These are phyloP conservation scores for Buphagus erythrorhynchus DNA, from an alignment of 2,797 vertebrate species.

Conservation along the genomic window DNA sequence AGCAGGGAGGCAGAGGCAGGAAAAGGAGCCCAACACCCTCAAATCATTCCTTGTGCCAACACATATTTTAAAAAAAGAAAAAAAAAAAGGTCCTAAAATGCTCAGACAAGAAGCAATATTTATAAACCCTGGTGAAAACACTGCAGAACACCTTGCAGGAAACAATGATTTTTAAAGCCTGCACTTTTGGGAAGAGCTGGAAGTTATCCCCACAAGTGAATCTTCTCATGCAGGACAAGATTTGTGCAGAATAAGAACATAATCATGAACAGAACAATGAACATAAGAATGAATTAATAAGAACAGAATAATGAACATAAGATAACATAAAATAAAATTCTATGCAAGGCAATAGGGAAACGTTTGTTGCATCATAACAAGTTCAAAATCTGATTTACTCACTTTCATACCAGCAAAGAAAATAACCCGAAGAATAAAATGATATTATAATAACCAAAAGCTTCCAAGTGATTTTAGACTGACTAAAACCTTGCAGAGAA, in stretches of 20 bases:
- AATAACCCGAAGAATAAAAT: not conserved
- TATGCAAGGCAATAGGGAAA: not conserved
- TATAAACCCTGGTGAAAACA: not conserved
- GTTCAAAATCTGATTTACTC: not conserved
- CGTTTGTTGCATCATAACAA: not conserved
- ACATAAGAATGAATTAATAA: no score
- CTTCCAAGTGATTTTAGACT: not conserved
- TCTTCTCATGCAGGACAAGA: not conserved
- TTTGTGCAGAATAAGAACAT: not conserved
- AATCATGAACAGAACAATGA: no score
- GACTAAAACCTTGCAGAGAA: not conserved
- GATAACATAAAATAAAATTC: not conserved
- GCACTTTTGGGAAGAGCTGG: not conserved
- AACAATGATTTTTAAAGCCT: not conserved
- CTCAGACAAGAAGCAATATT: not conserved
- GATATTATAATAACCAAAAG: not conserved
- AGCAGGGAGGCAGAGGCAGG: not conserved
- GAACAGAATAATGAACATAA: not conserved
- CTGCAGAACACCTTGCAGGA: not conserved
- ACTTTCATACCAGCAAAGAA: not conserved
- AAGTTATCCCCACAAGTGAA: not conserved
- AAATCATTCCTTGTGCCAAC: not conserved
- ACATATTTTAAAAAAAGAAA: rapidly evolving
- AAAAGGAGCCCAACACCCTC: not conserved
- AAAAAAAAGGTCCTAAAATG: not conserved